Evolutionary conservation across 2,888 invertebrate genomes (phyloP).

Genomic region (Pristionchus entomophagus): DNA sequence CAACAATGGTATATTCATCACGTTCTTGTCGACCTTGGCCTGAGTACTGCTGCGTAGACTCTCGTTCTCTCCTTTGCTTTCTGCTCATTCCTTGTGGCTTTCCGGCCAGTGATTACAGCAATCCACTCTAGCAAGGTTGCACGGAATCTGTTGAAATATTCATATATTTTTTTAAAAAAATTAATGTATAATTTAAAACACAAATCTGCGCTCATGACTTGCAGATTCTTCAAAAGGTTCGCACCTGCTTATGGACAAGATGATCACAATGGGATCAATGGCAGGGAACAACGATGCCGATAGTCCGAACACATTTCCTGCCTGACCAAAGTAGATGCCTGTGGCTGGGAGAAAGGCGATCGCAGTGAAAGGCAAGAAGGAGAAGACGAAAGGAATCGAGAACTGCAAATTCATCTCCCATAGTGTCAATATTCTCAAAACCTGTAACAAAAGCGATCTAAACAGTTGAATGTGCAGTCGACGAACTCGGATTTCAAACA

Average conservation of each 20-base stretch:
- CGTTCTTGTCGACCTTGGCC: neutral
- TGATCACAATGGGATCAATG: neutral
- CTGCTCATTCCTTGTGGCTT: neutral
- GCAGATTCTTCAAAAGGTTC: neutral
- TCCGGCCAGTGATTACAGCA: neutral
- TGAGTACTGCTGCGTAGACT: neutral
- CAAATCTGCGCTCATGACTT: too few species aligned
- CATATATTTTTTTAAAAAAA: neutral
- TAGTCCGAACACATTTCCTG: neutral
- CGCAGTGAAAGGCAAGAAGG: neutral
- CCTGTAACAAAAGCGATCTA: neutral
- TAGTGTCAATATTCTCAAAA: neutral
- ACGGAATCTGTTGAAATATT: neutral
- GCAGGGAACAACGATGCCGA: neutral
- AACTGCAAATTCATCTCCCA: neutral
- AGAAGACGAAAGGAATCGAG: neutral
- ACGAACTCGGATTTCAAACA: neutral
- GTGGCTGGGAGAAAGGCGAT: neutral
- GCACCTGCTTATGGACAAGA: neutral
- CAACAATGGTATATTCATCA: too few species aligned
- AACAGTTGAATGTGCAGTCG: neutral
- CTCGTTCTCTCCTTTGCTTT: neutral
- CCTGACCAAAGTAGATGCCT: neutral
- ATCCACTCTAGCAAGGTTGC: neutral
- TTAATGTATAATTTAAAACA: too few species aligned